phyloP scores from a whole-genome alignment of 2,888 invertebrate genomes.

The Metallyticus violacea region DNA sequence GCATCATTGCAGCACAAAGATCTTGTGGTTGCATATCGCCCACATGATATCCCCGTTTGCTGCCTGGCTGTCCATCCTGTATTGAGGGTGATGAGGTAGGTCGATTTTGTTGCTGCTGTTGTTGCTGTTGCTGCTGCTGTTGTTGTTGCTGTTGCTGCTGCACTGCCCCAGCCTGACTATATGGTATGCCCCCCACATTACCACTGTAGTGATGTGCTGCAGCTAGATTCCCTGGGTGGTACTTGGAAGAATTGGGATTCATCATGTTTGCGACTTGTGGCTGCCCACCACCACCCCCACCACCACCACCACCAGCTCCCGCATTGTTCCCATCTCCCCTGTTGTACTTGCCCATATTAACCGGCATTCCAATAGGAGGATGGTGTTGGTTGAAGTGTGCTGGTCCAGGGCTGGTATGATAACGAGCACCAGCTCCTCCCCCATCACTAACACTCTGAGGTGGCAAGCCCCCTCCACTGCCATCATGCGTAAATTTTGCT shows the following conservation, averaged over 20 bases:
- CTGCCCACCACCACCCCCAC: constrained; percentile 1
- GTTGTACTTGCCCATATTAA: constrained; percentile 60
- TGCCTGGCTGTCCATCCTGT: constrained; percentile 48
- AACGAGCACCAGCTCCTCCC: constrained; percentile 31
- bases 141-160: constrained; percentile 36
- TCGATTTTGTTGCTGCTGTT: constrained; percentile 30
- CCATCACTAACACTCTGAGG: constrained; percentile 34
- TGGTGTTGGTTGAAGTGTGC: constrained; percentile 56
- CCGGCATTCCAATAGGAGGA: constrained; percentile 54
- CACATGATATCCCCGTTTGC: constrained; percentile 44
- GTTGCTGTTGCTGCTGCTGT: constrained; percentile 35
- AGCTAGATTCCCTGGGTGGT: constrained; percentile 31
- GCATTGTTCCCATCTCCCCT: constrained; percentile 44
- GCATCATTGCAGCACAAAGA: constrained; percentile 35
- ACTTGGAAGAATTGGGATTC: constrained; percentile 34
- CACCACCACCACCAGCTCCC: constrained; percentile 1
- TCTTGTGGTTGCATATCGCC: constrained; percentile 35
- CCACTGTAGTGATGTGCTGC: constrained; percentile 29
- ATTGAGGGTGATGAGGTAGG: constrained; percentile 35
- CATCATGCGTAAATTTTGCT: constrained; percentile 60
- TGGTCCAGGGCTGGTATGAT: constrained; percentile 35
- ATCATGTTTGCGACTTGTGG: constrained; percentile 32
- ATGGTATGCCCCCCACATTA: constrained; percentile 32
- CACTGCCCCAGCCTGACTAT: constrained; percentile 32
- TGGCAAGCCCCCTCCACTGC: constrained; percentile 34